Base-by-base conservation (phyloP, 37 sponge, comb jelly and placozoan genomes). In the Eunapius fragilis region DNA sequence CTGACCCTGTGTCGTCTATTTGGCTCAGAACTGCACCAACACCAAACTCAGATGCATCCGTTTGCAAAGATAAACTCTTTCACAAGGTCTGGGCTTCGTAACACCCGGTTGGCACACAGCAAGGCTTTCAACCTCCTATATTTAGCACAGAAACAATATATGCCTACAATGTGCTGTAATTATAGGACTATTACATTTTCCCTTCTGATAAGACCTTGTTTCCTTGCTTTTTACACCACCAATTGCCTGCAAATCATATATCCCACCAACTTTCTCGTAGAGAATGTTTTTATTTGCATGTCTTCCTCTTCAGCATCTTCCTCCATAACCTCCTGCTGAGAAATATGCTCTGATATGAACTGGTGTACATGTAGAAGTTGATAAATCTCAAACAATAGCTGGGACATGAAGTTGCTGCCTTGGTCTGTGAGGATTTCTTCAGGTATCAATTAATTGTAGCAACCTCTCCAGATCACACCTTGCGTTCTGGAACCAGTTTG, bases 11-110 rank as follows among this genome's bases (percentile, higher is more conserved):
- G 26, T 37, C 67, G 31, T 76, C 84, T 25, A 31, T 6, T 38
- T 88, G 89, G 74, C 89, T 88, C 25, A 88, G 78, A 32, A 88
- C 84, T 47, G 78, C 89, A 35, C 89, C 89, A 19, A 83, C 74
- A 7, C 89, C 89, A 77, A 71, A 36, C 34, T 88, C 74, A 3
- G 79, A 88, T 0, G 89, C 89, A 83, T 88, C 84, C 11, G 89
- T 88, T 68, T 88, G 89, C 35, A 88, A n/a, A 27, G 23, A 81
- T 69, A 35, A 86, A 90, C 31, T 67, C 33, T 41, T 32, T 31
- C 31, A 14, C 25, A 31, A 85, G 70, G 69, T 79, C 70, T 36
- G 86, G 86, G 37, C 74, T 85, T 24, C 32, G 25, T 27, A 89
- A 67, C 24, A 85, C 77, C 58, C 80, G 86, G 0, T 35, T 22